phyloP scores from a whole-genome alignment of 2,888 invertebrate species.

The Blastobasis lacticolella region DNA sequence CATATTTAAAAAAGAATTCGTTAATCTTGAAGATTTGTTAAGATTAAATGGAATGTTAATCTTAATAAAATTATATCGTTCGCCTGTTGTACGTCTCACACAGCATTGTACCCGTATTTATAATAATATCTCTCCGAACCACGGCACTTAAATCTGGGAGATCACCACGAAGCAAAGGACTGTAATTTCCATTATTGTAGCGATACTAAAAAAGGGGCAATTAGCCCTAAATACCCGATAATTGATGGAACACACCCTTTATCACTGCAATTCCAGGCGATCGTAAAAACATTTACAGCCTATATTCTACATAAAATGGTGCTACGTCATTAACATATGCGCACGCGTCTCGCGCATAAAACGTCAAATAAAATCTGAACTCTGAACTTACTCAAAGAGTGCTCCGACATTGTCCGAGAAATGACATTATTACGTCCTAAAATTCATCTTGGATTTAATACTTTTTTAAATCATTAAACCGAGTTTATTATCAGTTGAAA shows the following conservation, averaged over 20 bases:
- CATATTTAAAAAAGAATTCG: no score
- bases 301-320: constrained; percentile 29
- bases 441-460: constrained; percentile 10
- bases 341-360: constrained; percentile 51
- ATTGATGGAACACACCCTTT: constrained; percentile 40
- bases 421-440: constrained; percentile 4
- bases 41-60: no score
- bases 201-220: constrained; percentile 47
- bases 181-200: constrained; percentile 23
- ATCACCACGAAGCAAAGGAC: neutral
- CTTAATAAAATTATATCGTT: no score
- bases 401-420: constrained; percentile 8
- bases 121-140: no score
- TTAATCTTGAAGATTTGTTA: no score
- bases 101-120: no score
- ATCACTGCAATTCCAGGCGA: constrained; percentile 33
- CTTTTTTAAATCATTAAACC: constrained; percentile 28
- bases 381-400: constrained; percentile 8
- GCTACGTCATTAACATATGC: constrained; percentile 41
- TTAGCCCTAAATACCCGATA: constrained; percentile 55
- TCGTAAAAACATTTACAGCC: constrained; percentile 45
- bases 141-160: no score
- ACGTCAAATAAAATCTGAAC: constrained; percentile 23
- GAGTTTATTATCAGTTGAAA: constrained; percentile 45
- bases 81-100: no score